phyloP scores from a whole-genome alignment of 2,797 vertebrate species.

The Morus bassanus region DNA sequence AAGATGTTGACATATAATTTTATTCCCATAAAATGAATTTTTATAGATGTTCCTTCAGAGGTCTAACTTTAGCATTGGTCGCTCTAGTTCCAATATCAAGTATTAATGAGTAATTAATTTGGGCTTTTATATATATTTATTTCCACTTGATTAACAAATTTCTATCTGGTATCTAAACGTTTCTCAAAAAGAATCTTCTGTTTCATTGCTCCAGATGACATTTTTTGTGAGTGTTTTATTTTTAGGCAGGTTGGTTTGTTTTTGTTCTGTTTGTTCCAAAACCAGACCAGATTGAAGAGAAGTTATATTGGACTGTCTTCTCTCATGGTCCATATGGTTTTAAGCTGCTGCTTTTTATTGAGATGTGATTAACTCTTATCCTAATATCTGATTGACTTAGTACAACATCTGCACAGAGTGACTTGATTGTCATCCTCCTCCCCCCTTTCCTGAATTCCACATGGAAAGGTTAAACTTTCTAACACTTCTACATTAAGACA shows the following conservation, averaged over 20 bases:
- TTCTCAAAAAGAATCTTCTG: background rate
- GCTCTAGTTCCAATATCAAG: background rate
- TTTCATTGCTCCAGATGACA: background rate
- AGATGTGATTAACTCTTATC: background rate
- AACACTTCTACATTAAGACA: conserved; percentile 15
- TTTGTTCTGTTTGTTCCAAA: background rate
- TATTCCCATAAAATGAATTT: background rate
- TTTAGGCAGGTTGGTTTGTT: background rate
- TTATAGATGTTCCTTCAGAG: background rate
- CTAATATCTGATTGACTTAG: background rate
- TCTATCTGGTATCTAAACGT: background rate
- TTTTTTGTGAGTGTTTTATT: background rate
- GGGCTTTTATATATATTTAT: background rate
- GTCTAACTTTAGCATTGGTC: background rate
- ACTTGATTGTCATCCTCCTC: background rate
- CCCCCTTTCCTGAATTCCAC: background rate
- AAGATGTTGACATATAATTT: background rate
- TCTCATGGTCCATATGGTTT: background rate
- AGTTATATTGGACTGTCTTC: background rate
- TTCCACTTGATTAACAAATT: background rate
- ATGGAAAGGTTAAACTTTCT: conserved; percentile 6
- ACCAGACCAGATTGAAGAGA: background rate
- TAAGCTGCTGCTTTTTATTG: background rate
- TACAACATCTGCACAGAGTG: background rate
- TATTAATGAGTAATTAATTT: background rate